Percentiles rank a stretch among this genome's conserved stretches.
These are phyloP conservation scores for Sogatella furcifera DNA, from an alignment of 1,140 invertebrate species.

Conservation along the genomic window DNA sequence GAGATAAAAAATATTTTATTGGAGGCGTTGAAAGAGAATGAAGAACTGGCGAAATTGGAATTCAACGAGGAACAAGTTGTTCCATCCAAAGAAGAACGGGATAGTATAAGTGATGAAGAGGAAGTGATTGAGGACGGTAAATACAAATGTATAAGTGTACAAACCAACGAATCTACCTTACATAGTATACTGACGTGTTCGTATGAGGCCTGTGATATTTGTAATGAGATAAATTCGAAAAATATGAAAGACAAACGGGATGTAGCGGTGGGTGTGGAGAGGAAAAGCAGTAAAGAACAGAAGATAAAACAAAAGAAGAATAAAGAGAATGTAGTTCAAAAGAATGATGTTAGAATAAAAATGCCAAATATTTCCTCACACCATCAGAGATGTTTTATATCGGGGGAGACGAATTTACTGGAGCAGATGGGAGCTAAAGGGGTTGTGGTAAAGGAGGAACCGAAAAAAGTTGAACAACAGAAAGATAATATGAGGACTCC, in stretches of 20 bases:
- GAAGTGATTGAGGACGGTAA: not conserved
- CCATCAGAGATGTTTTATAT: not conserved
- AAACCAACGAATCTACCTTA: not conserved
- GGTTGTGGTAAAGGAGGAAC: no score
- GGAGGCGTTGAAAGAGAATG: slow-evolving; percentile 4
- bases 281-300: no score
- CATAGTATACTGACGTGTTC: not conserved
- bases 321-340: not conserved
- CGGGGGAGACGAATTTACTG: no score
- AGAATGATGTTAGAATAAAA: not conserved
- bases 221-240: not conserved
- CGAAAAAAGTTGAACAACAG: no score
- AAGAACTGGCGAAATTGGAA: not conserved
- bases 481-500: no score
- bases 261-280: no score
- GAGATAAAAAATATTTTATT: slow-evolving; percentile 10
- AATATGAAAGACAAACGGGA: no score
- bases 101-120: not conserved
- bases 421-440: no score
- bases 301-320: no score
- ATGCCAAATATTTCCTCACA: not conserved
- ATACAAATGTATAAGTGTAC: not conserved
- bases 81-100: not conserved
- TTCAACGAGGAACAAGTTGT: not conserved
- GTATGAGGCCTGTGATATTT: not conserved